Conservation (phyloP, 2,113 vertebrate species). For the Ciconia stormi region DNA sequence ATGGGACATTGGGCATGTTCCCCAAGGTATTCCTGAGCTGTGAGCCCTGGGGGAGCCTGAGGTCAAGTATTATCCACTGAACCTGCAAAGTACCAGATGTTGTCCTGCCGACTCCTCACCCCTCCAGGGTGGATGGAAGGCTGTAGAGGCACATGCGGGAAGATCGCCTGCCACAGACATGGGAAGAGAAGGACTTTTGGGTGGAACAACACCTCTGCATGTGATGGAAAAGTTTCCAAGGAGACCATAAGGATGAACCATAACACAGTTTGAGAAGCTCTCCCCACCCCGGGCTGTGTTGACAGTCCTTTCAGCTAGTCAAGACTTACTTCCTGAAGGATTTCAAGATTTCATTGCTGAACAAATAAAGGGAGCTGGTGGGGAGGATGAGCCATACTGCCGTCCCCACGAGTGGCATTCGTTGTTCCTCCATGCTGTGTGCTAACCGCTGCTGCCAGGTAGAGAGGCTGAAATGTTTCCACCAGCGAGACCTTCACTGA, state of each 20-base stretch:
- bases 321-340: not conserved
- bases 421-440: not conserved
- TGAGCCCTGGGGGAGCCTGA: not conserved
- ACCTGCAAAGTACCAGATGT: not conserved
- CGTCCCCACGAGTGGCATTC: accelerated
- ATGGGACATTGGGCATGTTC: not conserved
- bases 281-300: not conserved
- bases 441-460: not conserved
- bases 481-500: not conserved
- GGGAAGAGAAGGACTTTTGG: not conserved
- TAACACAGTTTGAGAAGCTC: not conserved
- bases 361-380: not conserved
- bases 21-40: not conserved
- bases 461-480: not conserved
- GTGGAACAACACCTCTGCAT: not conserved
- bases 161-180: not conserved
- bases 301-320: not conserved
- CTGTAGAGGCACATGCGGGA: not conserved
- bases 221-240: not conserved
- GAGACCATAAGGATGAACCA: not conserved
- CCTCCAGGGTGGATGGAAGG: not conserved
- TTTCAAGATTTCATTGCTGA: not conserved
- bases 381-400: not conserved
- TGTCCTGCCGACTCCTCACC: not conserved
- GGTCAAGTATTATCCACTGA: not conserved